Percentiles rank a stretch among this genome's conserved stretches.
phyloP scores from a whole-genome alignment of 2,797 vertebrate species.

The Artibeus jamaicensis region DNA sequence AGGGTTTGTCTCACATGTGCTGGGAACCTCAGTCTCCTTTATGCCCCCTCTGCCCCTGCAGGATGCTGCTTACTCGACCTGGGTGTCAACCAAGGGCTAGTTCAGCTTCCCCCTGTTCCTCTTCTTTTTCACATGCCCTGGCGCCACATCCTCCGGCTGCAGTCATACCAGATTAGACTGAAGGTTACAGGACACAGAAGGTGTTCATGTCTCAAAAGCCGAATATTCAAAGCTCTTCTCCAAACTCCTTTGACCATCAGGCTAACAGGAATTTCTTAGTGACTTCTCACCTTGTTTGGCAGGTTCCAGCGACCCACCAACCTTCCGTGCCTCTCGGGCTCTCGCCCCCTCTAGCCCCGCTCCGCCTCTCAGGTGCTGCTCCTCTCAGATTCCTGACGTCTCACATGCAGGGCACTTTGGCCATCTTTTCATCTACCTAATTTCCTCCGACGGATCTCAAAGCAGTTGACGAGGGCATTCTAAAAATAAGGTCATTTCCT shows the following conservation, averaged over 20 bases:
- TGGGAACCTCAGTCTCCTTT: neutral
- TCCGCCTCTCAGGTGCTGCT: neutral
- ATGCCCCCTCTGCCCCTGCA: neutral
- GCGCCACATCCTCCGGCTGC: neutral
- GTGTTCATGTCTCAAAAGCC: neutral
- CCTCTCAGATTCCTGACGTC: neutral
- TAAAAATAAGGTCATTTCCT: neutral
- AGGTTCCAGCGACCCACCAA: neutral
- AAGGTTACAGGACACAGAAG: neutral
- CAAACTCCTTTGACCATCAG: neutral
- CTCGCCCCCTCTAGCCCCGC: fast-evolving
- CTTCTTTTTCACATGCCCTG: neutral
- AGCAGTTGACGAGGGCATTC: neutral
- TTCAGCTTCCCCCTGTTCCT: neutral
- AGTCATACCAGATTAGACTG: neutral
- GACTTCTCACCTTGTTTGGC: neutral
- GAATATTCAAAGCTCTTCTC: neutral
- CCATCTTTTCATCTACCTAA: neutral
- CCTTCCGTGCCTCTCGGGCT: neutral
- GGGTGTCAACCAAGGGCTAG: neutral
- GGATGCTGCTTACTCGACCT: neutral
- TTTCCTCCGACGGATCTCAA: neutral
- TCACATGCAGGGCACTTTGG: neutral
- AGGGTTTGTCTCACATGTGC: neutral
- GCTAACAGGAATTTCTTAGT: neutral